Percentiles rank a stretch among this genome's conserved stretches.
Conservation (phyloP, 2,113 vertebrate species). For the Eulemur rufifrons region DNA sequence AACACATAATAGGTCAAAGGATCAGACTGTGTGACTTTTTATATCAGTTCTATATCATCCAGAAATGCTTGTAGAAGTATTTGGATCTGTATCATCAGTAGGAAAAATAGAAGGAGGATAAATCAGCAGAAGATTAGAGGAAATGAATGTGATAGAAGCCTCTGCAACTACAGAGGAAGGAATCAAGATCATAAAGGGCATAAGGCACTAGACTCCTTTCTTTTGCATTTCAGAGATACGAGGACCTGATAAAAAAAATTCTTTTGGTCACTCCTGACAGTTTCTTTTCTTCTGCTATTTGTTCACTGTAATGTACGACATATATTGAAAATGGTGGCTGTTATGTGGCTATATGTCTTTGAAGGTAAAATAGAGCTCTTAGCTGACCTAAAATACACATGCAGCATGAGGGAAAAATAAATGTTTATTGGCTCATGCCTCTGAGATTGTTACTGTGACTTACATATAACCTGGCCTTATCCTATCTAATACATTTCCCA, state of each 20-base stretch:
- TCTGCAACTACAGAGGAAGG: slow-evolving; percentile 30
- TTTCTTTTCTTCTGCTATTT: slow-evolving; percentile 56
- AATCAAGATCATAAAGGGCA: slow-evolving; percentile 61
- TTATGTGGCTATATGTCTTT: background rate
- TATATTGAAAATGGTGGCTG: background rate
- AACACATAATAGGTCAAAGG: slow-evolving; percentile 92
- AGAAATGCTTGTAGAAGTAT: slow-evolving; percentile 93
- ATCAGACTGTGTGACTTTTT: slow-evolving; percentile 86
- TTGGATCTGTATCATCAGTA: slow-evolving; percentile 92
- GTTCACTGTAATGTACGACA: slow-evolving; percentile 61
- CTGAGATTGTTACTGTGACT: background rate
- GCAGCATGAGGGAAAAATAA: background rate
- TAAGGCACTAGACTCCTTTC: slow-evolving; percentile 56
- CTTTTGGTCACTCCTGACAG: slow-evolving; percentile 13
- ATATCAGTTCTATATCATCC: slow-evolving; percentile 90
- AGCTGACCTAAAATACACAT: background rate
- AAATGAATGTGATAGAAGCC: slow-evolving; percentile 23
- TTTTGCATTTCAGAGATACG: slow-evolving; percentile 52
- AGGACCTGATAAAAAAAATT: slow-evolving; percentile 59
- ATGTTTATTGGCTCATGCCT: background rate
- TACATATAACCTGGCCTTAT: background rate
- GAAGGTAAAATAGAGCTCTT: background rate
- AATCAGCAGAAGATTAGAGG: slow-evolving; percentile 52
- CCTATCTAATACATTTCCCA: background rate
- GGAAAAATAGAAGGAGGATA: slow-evolving; percentile 85